These are phyloP conservation scores for Andricus grossulariae DNA, from an alignment of 1,140 invertebrate genomes.

Conservation along the genomic window DNA sequence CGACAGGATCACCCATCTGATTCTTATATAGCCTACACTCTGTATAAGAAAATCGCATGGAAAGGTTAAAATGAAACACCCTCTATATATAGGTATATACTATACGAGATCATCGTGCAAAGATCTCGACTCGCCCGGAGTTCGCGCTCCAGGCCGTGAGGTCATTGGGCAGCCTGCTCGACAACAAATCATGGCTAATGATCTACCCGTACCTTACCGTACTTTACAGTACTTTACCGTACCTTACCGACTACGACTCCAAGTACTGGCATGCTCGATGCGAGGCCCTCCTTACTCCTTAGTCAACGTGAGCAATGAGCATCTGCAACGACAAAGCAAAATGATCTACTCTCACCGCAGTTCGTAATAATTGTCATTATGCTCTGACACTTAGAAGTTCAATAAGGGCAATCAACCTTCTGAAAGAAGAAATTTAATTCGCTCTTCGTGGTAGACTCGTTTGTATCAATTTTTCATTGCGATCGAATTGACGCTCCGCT, in stretches of 20 bases:
- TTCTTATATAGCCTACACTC: conserved; percentile 15
- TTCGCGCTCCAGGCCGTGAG: conserved; percentile 69
- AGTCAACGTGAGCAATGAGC: conserved; percentile 42
- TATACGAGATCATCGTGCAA: conserved; percentile 57
- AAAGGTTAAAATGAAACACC: conserved; percentile 40
- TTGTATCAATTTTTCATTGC: neutral
- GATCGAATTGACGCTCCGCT: neutral
- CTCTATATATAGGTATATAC: conserved; percentile 39
- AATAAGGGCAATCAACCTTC: neutral
- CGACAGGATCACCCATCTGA: neutral
- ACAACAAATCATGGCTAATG: conserved; percentile 77
- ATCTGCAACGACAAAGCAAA: conserved; percentile 1
- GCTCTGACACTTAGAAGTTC: neutral
- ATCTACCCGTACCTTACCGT: conserved; percentile 71
- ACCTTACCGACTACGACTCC: conserved; percentile 40
- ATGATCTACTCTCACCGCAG: neutral
- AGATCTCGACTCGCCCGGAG: conserved; percentile 58
- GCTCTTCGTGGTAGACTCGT: neutral
- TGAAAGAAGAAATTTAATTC: neutral
- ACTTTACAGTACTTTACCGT: conserved; percentile 62
- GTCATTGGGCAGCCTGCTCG: conserved; percentile 74
- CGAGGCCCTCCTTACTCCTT: conserved; percentile 54
- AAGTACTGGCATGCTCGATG: conserved; percentile 43
- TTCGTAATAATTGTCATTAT: conserved; percentile 21
- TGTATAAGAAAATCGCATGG: conserved; percentile 58